These are phyloP conservation scores for Parauchenoglanis ngamensis DNA, from an alignment of 2,797 vertebrate species.

Conservation along the genomic window DNA sequence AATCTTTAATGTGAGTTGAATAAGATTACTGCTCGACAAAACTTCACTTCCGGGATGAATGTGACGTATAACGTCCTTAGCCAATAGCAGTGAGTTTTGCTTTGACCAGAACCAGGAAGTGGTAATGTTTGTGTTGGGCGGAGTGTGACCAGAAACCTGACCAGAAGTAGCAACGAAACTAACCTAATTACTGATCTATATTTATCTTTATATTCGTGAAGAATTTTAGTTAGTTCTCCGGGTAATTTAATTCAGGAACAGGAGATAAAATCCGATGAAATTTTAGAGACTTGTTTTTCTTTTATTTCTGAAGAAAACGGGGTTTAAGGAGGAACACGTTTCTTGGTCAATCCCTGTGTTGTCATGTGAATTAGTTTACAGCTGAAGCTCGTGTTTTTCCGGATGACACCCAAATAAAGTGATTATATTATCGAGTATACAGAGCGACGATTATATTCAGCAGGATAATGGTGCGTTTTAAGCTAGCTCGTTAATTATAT, in stretches of 20 bases:
- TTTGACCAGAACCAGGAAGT: constrained; percentile 2
- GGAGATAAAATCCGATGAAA: background rate
- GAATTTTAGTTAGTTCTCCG: background rate
- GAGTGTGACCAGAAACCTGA: constrained; percentile 7
- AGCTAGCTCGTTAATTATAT: background rate
- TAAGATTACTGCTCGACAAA: too few species aligned
- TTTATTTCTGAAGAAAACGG: background rate
- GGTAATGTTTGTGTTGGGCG: constrained; percentile 8
- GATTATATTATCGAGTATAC: background rate
- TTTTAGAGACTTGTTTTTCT: background rate
- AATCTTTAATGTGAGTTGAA: background rate
- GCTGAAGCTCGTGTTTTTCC: background rate
- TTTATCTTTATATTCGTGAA: background rate
- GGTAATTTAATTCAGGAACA: too few species aligned
- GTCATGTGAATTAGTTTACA: constrained; percentile 11
- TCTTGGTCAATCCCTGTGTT: background rate
- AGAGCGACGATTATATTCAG: background rate
- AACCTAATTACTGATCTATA: background rate
- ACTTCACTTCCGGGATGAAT: background rate
- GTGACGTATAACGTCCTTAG: background rate
- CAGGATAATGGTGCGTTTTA: background rate
- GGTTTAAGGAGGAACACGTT: background rate
- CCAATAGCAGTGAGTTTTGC: background rate
- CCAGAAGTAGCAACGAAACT: constrained; percentile 18
- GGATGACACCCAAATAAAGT: background rate